phyloP scores from a whole-genome alignment of 2,113 vertebrate species.

The Heloderma charlesbogerti region DNA sequence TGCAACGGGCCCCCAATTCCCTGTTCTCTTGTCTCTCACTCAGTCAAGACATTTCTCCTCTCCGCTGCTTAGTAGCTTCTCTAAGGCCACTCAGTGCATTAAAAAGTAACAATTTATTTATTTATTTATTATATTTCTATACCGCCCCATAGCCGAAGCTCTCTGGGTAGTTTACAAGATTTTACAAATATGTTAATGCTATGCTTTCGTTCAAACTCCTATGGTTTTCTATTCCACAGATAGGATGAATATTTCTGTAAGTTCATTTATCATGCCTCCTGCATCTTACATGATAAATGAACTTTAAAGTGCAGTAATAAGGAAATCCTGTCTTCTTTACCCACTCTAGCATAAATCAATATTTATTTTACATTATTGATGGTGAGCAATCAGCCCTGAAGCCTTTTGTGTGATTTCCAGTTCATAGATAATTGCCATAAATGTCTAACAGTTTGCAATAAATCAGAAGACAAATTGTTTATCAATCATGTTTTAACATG shows the following conservation, averaged over 20 bases:
- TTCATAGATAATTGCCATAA: neutral
- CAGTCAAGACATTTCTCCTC: no score
- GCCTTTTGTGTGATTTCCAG: neutral
- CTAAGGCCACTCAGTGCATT: neutral
- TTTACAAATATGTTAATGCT: no score
- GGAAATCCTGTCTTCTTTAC: neutral
- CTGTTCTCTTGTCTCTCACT: no score
- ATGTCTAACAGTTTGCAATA: neutral
- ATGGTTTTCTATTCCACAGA: neutral
- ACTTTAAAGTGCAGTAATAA: neutral
- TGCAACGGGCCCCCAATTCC: no score
- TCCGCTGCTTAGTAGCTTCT: neutral
- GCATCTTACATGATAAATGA: neutral
- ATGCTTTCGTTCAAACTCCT: neutral
- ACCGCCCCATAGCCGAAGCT: no score
- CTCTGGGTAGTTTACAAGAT: no score
- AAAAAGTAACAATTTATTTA: no score
- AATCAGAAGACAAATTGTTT: neutral
- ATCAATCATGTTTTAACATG: neutral
- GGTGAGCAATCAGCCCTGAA: neutral
- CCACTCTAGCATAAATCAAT: neutral
- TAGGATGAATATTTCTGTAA: neutral
- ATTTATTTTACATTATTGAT: conserved; percentile 8
- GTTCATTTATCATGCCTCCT: neutral
- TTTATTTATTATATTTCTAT: no score